Percentiles rank a stretch among this genome's conserved stretches.
phyloP scores from a whole-genome alignment of 1,140 invertebrate species.

The Pentalonia nigronervosa region DNA sequence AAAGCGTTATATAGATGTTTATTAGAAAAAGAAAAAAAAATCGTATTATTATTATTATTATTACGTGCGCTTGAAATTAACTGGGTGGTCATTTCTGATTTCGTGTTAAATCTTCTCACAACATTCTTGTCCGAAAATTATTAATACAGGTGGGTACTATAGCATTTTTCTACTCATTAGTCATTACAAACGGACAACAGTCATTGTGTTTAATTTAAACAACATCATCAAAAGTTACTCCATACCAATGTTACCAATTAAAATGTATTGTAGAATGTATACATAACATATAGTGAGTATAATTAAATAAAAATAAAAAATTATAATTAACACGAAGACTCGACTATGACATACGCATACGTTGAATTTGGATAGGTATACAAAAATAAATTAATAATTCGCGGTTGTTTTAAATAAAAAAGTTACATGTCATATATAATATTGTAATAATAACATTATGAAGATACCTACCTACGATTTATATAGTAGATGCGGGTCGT shows the following conservation, averaged over 20 bases:
- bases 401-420: neutral
- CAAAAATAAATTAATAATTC: slow-evolving; percentile 14
- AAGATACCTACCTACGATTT: neutral
- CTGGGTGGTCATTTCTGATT: slow-evolving; percentile 13
- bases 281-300: neutral
- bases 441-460: neutral
- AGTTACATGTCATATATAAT: neutral
- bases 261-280: neutral
- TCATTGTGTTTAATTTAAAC: slow-evolving; percentile 26
- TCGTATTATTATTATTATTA: slow-evolving; percentile 1
- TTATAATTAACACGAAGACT: neutral
- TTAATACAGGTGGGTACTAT: neutral
- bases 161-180: neutral
- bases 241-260: neutral
- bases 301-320: neutral
- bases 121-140: neutral
- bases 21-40: neutral
- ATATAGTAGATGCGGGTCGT: neutral
- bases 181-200: neutral
- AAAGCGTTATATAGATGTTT: neutral
- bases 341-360: neutral
- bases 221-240: neutral
- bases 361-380: neutral
- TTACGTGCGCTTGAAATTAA: neutral
- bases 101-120: neutral